Evolutionary conservation across 2,888 invertebrate genomes (phyloP), one percentile per base, ranked within the genome.

Genomic region (Tenodera sinensis): DNA sequence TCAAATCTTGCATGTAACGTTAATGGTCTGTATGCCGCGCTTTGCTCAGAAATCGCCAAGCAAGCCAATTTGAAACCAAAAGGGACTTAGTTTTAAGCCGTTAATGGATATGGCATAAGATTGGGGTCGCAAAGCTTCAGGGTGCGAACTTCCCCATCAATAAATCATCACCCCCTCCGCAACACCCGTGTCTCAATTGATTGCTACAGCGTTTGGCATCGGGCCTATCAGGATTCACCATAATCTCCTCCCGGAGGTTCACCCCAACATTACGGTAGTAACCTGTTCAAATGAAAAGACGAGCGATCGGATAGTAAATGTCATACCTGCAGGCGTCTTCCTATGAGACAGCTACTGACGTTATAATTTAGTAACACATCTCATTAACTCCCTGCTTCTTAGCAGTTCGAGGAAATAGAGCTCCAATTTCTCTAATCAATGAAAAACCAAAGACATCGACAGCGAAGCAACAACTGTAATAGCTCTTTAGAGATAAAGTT

Each of bases 11-110:
- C 54, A 71, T 25, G 54, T 71, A 71, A 15, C 54, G 54, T 71
- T 71, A 71, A 71, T 71, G 54, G 54, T 25, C 54, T 71, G 25
- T 71, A 20, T 71, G 54, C 54, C 15, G 20, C 54, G 14, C 85
- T 85, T 85, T 27, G 15, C 42, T 54, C 42, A 30, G 85, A 47
- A 85, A 85, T 47, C 20, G 85, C 85, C 42, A 85, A 42, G 47
- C 47, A 27, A 85, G 85, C 47, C 85, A 47, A 85, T 85, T 85
- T 85, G 85, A 47, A 85, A 85, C 85, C n/a, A 85, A 85, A 71
- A 12, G 42, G 85, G 47, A 47, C 85, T 85, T 85, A 85, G 54
- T 85, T 85, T 47, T 85, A 85, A 85, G 85, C 85, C 85, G 85
- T 85, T 85, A 85, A 85, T 85, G 85, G 85, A 54, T 28, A 83